Conservation (phyloP, 2,113 vertebrate genomes). For the Percina caprodes region DNA sequence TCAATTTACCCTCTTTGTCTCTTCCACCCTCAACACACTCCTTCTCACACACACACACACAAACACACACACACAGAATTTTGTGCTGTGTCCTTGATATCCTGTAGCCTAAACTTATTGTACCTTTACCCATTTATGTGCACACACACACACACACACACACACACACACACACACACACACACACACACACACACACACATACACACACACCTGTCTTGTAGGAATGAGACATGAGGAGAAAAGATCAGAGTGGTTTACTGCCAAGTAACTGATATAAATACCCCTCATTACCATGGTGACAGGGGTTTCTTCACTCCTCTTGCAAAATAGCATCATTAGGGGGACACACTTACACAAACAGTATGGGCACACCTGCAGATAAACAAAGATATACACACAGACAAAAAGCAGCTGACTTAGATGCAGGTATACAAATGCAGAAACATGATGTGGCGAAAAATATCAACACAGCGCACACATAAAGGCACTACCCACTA, state of each 20-base stretch:
- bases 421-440: constrained; percentile 21
- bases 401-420: background rate
- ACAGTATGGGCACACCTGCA: constrained; percentile 3
- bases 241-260: constrained; percentile 74
- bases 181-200: background rate
- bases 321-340: constrained; percentile 78
- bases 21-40: constrained; percentile 62
- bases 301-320: constrained; percentile 76
- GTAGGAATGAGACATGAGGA: constrained; percentile 70
- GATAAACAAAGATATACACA: constrained; percentile 30
- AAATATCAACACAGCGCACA: constrained; percentile 7
- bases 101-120: constrained; percentile 11
- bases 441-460: background rate
- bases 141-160: constrained; percentile 9
- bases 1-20: constrained; percentile 81
- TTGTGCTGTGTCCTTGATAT: constrained; percentile 16
- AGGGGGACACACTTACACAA: constrained; percentile 45
- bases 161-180: constrained; percentile 9
- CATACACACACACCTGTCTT: constrained; percentile 56
- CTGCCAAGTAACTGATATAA: constrained; percentile 78
- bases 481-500: background rate
- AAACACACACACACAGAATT: constrained; percentile 30
- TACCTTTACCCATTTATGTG: constrained; percentile 25
- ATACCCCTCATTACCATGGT: constrained; percentile 78
- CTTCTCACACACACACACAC: constrained; percentile 8